Base-by-base conservation (phyloP, 2,797 vertebrate genomes). In the Xenentodon cancila region DNA sequence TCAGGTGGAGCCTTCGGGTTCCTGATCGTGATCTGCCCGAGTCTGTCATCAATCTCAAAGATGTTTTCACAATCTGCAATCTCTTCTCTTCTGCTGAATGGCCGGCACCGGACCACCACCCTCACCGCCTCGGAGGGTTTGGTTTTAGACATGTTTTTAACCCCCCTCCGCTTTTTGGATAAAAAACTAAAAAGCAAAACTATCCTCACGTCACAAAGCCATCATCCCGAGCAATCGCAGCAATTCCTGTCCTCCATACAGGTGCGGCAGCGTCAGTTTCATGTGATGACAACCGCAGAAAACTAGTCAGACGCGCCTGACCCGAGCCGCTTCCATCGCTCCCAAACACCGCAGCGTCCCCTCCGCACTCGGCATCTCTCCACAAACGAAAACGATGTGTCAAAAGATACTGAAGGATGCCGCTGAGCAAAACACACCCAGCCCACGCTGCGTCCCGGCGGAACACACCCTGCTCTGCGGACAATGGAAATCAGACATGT, bases 71-170 rank as follows among this genome's bases (percentile, higher is more conserved):
- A 89, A 7, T 85, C 92, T 13, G 87, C 80, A 0, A 87, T 86
- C 78, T 93, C 94, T 84, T 98, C 97, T 82, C 85, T 95, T 73
- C 93, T 87, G 93, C 80, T 96, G 82, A 96, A 79, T 9, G 97
- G 96, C 64, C 97, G 95, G 91, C 97, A 97, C 65, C 97, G 93
- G 61, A 96, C 96, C 93, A 98, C 97, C 92, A 99, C 97, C 94
- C 92, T 92, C 15, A 99, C 94, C 59, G 96, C 92, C 92, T 98
- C 97, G 71, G 89, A 86, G 17, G 90, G 90, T 84, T 94, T 95
- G 71, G 67, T 71, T 86, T 93, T 94, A 51, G 94, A 94, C 94
- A 94, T 93, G 68, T 72, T 49, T 32, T 15, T 25, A 25, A 3
- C 5, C 5, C 25, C 25, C 25, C 25, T 3, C 25, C 9, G 8